phyloP scores from a whole-genome alignment of 2,888 invertebrate species.

The Ischnura elegans region DNA sequence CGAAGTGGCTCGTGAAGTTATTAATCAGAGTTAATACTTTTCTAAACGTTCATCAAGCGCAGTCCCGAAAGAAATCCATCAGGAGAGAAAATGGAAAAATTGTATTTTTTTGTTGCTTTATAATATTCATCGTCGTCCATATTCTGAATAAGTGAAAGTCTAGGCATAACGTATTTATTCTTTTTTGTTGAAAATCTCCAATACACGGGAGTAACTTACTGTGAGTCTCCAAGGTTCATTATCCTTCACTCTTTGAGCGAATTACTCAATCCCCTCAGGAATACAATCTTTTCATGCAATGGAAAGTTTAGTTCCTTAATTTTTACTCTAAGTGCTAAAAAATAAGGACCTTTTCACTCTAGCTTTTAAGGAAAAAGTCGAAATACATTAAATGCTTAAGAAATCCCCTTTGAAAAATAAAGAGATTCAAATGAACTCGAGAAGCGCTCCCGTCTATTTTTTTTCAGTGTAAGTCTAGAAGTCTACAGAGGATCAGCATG shows the following conservation, averaged over 20 bases:
- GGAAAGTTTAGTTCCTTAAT: not conserved
- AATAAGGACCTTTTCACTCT: not conserved
- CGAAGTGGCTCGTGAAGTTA: no score
- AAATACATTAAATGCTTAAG: not conserved
- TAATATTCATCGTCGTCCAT: no score
- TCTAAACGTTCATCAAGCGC: no score
- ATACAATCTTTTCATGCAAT: not conserved
- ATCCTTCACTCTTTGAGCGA: not conserved
- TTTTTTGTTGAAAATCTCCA: no score
- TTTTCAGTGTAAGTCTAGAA: not conserved
- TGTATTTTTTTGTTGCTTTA: no score
- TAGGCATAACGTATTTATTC: no score
- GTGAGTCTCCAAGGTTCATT: not conserved
- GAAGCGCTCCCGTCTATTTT: not conserved
- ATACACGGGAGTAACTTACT: no score
- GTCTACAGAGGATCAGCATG: not conserved
- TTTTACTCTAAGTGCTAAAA: not conserved
- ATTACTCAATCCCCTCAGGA: not conserved
- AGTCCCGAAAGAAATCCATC: no score
- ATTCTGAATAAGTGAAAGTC: no score
- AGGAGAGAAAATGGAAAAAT: no score
- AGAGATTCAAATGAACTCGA: not conserved
- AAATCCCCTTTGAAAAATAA: not conserved
- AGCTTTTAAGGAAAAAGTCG: not conserved
- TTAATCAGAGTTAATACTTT: no score